Evolutionary conservation across 2,797 vertebrate species (phyloP), one percentile per base, ranked within the genome.

Genomic region (Psittacula echo): DNA sequence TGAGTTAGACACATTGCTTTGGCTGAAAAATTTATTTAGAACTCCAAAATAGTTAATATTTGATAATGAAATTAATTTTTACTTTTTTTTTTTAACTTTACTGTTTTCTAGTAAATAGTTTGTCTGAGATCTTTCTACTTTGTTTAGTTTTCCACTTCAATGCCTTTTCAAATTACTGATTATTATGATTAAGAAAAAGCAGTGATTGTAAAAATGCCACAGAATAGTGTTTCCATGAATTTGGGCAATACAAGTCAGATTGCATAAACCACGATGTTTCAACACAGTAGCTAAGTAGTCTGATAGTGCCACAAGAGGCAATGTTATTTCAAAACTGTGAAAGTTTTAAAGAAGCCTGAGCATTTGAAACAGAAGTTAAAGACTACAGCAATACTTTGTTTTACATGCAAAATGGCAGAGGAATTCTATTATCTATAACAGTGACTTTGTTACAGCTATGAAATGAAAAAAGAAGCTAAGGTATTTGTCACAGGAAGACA

Each of bases 111-210:
- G 44, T 11, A 77, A 70, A 7, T 7, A 32, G 48, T 61, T 91
- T 81, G 75, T 76, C 76, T 51, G 53, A 30, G 32, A 68, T 47
- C 65, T 73, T 71, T 64, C 50, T 29, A 11, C 44, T 85, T 83
- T 91, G 67, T 76, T 96, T 93, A 30, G 48, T 89, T 95, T 94
- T 88, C 61, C 23, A 34, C 71, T 73, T 66, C 86, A 62, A 54
- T 58, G 51, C 67, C 32, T 93, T 90, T 54, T 30, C 64, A 90
- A 92, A 95, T 95, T 70, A 21, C 71, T 87, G 72, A 24, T 41
- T 76, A 19, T 42, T 58, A 61, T 48, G 77, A 90, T 87, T 89
- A 81, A 87, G 84, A 90, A 76, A 89, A 50, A 85, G 53, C 18
- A 29, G 9, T 5, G 51, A 61, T 37, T 61, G 61, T 44, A 74